These are phyloP conservation scores for Drosophila histrio DNA, from an alignment of 2,888 invertebrate species.

Conservation along the genomic window DNA sequence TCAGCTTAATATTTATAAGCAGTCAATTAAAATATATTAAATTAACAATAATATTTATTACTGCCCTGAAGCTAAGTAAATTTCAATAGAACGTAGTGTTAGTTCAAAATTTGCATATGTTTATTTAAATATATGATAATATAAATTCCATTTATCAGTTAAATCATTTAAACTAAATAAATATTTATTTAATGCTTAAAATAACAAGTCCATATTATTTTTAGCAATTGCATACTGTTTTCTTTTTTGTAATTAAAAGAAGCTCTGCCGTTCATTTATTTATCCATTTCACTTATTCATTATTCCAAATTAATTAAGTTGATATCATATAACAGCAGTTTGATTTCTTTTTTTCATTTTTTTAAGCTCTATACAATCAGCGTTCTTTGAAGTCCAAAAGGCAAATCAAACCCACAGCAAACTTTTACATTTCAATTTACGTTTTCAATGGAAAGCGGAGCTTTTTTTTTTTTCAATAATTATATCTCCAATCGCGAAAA, in stretches of 20 bases:
- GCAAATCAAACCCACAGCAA: conserved; percentile 3
- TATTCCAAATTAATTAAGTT: conserved; percentile 15
- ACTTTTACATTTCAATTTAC: conserved; percentile 56
- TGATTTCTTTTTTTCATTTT: conserved; percentile 7
- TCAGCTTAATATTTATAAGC: background rate
- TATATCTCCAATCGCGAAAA: conserved; percentile 49
- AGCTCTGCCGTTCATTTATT: no score
- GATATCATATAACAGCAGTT: background rate
- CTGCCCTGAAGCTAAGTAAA: background rate
- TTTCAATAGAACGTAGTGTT: background rate
- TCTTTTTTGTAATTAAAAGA: background rate
- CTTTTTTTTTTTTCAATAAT: conserved; percentile 61
- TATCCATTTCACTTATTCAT: background rate
- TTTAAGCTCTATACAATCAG: background rate
- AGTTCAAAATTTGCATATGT: background rate
- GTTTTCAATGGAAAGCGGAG: conserved; percentile 50
- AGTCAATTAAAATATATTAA: background rate
- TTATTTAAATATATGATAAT: no score
- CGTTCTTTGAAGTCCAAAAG: conserved; percentile 5
- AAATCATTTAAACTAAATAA: background rate
- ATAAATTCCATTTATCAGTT: no score
- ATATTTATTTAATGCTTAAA: background rate
- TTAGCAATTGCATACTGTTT: background rate
- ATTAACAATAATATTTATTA: background rate
- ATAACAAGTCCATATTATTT: background rate